phyloP scores from a whole-genome alignment of 2,888 invertebrate species.

The Orthonevra nobilis region DNA sequence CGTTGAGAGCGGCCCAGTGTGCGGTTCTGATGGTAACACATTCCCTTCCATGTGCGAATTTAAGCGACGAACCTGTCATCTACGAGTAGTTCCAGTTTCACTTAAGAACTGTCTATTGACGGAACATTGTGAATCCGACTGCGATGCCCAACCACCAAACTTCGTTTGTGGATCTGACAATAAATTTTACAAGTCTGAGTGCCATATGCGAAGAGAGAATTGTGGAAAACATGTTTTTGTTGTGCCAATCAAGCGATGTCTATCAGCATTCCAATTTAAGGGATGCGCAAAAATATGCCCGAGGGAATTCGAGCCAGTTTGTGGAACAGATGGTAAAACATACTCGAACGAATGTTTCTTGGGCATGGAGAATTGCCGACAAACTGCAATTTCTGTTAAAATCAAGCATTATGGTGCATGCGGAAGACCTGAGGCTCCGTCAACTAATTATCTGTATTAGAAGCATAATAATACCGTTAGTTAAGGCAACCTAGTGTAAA shows the following conservation, averaged over 20 bases:
- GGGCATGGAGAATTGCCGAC: constrained; percentile 94
- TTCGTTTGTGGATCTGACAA: constrained; percentile 95
- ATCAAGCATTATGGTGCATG: constrained; percentile 92
- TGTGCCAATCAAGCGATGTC: constrained; percentile 93
- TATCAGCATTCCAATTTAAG: constrained; percentile 91
- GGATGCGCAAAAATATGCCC: constrained; percentile 94
- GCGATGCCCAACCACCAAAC: constrained; percentile 83
- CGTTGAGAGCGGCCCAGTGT: constrained; percentile 86
- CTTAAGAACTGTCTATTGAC: constrained; percentile 92
- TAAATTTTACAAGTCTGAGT: constrained; percentile 93
- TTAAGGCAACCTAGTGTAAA: constrained; percentile 40
- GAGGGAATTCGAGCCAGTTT: constrained; percentile 93
- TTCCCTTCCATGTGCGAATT: constrained; percentile 93
- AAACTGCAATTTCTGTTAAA: constrained; percentile 86
- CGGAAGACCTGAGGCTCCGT: constrained; percentile 91
- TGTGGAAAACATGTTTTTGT: constrained; percentile 95
- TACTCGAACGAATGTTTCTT: constrained; percentile 96
- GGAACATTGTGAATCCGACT: constrained; percentile 86
- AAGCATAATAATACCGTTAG: constrained; percentile 16
- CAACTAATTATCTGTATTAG: constrained; percentile 92
- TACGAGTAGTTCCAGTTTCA: constrained; percentile 91
- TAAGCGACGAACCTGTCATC: constrained; percentile 90
- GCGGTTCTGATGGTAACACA: constrained; percentile 94
- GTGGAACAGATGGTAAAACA: constrained; percentile 95
- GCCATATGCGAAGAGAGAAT: constrained; percentile 94